Percentiles rank a stretch among this genome's conserved stretches.
These are phyloP conservation scores for Caenorhabditis imperialis DNA, from an alignment of 2,888 invertebrate genomes.

Conservation along the genomic window DNA sequence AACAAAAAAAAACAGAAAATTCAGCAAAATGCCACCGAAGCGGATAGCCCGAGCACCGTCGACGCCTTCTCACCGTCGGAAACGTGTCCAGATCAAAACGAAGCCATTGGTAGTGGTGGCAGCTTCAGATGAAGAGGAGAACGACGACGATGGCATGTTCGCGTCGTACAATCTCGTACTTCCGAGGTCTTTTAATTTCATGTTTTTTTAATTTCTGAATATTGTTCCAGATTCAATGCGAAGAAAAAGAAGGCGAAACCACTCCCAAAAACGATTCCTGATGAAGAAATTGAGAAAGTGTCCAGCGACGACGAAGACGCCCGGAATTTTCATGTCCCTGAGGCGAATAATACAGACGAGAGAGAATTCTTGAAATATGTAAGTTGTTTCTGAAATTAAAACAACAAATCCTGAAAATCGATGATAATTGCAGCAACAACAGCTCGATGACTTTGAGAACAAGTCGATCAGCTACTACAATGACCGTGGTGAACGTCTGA, in stretches of 20 bases:
- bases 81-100: no score
- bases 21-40: conserved; percentile 38
- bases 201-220: neutral
- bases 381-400: no score
- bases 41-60: no score
- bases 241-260: neutral
- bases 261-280: neutral
- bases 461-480: conserved; percentile 14
- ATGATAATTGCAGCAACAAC: conserved; percentile 1
- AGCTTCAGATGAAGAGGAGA: neutral
- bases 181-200: neutral
- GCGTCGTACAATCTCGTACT: neutral
- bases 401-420: no score
- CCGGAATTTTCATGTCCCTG: conserved; percentile 3
- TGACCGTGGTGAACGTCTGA: conserved; percentile 4
- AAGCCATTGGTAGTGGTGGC: no score
- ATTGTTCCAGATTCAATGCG: conserved; percentile 7
- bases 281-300: neutral
- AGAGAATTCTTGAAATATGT: neutral
- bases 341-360: conserved; percentile 5
- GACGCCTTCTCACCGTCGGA: no score
- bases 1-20: no score
- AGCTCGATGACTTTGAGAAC: conserved; percentile 3
- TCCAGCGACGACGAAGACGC: conserved; percentile 19
- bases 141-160: neutral